Conservation (phyloP, 2,888 invertebrate genomes). For the Latrodectus elegans region DNA sequence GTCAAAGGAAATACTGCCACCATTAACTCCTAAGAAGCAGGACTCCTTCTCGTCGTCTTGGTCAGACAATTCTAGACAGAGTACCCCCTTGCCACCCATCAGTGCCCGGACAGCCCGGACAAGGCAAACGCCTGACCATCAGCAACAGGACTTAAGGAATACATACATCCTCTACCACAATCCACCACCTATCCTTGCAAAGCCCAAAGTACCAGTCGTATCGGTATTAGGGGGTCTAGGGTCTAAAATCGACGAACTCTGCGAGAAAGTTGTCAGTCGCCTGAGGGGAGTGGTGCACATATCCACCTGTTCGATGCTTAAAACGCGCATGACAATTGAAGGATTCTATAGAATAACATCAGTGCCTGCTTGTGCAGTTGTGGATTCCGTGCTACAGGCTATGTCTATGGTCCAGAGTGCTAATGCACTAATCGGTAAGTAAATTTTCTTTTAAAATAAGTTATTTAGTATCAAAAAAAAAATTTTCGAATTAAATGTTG, state of each 20-base stretch:
- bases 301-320: slow-evolving; percentile 64
- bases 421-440: slow-evolving; percentile 51
- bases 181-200: slow-evolving; percentile 44
- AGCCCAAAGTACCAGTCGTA: slow-evolving; percentile 57
- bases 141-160: slow-evolving; percentile 42
- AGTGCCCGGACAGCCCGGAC: slow-evolving; percentile 22
- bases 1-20: slow-evolving; percentile 57
- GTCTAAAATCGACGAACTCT: slow-evolving; percentile 55
- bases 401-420: slow-evolving; percentile 68
- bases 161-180: slow-evolving; percentile 61
- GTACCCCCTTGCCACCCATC: slow-evolving; percentile 54
- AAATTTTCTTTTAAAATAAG: too few species aligned
- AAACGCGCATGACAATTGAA: slow-evolving; percentile 66
- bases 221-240: slow-evolving; percentile 60
- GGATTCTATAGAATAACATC: slow-evolving; percentile 66
- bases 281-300: slow-evolving; percentile 57
- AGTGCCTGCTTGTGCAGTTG: slow-evolving; percentile 63
- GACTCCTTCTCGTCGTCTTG: slow-evolving; percentile 54
- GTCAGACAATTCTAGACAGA: slow-evolving; percentile 54
- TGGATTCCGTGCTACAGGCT: slow-evolving; percentile 66
- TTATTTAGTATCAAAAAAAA: too few species aligned
- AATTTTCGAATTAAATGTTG: too few species aligned
- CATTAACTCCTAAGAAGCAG: slow-evolving; percentile 47
- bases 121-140: slow-evolving; percentile 7
- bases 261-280: slow-evolving; percentile 46